Conservation (phyloP, 2,113 vertebrate species). For the Pampusana beccarii region DNA sequence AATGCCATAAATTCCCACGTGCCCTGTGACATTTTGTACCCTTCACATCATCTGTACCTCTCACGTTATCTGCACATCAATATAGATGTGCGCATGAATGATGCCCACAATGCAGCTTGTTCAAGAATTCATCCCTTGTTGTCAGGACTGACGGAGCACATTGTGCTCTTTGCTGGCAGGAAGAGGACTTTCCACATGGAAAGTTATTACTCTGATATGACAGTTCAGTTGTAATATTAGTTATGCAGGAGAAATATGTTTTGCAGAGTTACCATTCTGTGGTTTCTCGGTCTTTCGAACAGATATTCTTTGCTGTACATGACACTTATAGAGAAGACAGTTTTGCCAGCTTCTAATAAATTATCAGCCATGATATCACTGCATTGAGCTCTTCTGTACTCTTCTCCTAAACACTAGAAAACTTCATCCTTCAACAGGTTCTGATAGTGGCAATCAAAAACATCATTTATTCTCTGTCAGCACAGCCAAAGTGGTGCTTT, state of each 20-base stretch:
- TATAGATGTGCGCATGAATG: accelerated
- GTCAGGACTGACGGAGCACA: neutral
- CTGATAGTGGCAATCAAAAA: neutral
- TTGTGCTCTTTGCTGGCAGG: neutral
- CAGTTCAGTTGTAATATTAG: neutral
- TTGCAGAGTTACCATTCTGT: neutral
- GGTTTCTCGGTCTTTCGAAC: neutral
- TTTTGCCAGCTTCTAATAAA: neutral
- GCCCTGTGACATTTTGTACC: neutral
- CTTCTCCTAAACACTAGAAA: neutral
- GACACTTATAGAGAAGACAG: neutral
- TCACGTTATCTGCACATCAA: neutral
- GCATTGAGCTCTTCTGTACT: neutral
- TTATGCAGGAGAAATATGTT: neutral
- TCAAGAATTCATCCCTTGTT: neutral
- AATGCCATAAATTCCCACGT: accelerated
- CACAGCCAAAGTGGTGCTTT: neutral
- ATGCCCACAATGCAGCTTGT: accelerated
- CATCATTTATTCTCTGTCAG: neutral
- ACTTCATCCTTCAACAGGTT: neutral
- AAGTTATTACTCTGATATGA: neutral
- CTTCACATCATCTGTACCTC: neutral
- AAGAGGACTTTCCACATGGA: neutral
- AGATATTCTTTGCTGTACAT: neutral
- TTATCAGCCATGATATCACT: accelerated